Evolutionary conservation across 2,113 vertebrate genomes (phyloP).

Genomic region (Chinchilla lanigera): DNA sequence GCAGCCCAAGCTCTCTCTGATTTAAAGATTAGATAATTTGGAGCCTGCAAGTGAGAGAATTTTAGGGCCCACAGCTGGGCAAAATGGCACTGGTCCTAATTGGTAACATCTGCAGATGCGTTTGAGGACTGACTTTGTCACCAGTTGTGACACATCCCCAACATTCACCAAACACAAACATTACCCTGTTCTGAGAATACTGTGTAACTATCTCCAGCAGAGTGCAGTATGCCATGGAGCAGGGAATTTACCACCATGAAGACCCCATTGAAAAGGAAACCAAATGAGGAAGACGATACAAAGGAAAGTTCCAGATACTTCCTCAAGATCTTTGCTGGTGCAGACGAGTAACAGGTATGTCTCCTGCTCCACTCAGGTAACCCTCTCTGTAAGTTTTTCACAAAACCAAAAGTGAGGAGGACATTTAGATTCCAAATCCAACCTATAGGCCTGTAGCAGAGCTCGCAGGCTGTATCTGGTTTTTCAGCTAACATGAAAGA

Average conservation of each 20-base stretch:
- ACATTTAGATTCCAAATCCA: constrained; percentile 19
- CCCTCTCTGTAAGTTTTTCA: not conserved
- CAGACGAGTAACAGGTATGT: not conserved
- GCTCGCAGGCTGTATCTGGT: not conserved
- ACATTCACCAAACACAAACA: constrained; percentile 19
- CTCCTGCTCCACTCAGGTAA: not conserved
- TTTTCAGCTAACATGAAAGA: not conserved
- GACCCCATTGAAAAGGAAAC: not conserved
- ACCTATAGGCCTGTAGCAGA: not conserved
- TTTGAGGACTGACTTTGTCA: not conserved
- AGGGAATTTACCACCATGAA: not conserved
- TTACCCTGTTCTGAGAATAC: constrained; percentile 5
- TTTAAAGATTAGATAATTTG: not conserved
- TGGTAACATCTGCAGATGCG: constrained; percentile 60
- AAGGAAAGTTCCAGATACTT: not conserved
- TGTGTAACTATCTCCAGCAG: not conserved
- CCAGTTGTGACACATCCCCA: constrained; percentile 28
- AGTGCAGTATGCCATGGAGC: not conserved
- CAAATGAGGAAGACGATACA: not conserved
- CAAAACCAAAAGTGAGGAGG: not conserved
- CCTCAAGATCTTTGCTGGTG: not conserved
- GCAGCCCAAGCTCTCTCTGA: not conserved
- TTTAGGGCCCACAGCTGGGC: constrained; percentile 55
- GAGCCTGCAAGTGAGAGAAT: constrained; percentile 30
- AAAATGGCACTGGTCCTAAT: constrained; percentile 61